Evolutionary conservation across 1,140 invertebrate genomes (phyloP).

Genomic region (Colletes latitarsis): DNA sequence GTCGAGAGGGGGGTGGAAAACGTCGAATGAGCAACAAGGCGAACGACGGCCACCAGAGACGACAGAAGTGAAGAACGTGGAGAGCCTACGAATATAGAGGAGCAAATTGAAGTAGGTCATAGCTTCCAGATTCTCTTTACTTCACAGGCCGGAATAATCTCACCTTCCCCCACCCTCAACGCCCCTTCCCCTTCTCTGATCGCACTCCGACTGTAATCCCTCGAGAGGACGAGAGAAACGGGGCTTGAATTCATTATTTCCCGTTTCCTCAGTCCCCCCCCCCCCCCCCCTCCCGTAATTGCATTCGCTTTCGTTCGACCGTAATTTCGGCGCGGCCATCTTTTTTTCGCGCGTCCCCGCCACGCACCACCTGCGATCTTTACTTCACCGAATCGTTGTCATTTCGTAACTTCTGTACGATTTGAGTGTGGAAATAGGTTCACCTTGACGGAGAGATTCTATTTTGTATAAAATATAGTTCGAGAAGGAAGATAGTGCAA

Average conservation of each 20-base stretch:
- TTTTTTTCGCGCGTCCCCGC: neutral
- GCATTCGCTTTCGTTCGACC: conserved; percentile 53
- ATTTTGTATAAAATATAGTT: too few relatives aligned
- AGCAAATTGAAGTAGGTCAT: conserved; percentile 68
- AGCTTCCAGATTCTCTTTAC: conserved; percentile 59
- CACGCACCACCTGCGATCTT: neutral
- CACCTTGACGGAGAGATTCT: neutral
- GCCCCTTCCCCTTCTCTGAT: conserved; percentile 22
- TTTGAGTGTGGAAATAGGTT: neutral
- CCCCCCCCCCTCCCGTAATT: too few relatives aligned
- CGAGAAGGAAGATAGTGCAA: too few relatives aligned
- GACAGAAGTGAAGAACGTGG: conserved; percentile 21
- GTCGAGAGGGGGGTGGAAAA: neutral
- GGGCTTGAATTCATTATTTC: conserved; percentile 73
- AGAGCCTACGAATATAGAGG: conserved; percentile 29
- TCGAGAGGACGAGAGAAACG: conserved; percentile 41
- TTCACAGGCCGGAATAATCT: conserved; percentile 52
- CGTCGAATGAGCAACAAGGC: conserved; percentile 19
- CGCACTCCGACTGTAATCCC: conserved; percentile 22
- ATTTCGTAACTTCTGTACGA: neutral
- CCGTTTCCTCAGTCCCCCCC: conserved; percentile 57
- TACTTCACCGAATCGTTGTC: neutral
- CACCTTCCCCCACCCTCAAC: conserved; percentile 6
- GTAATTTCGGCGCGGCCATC: conserved; percentile 57
- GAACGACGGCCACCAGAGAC: conserved; percentile 2